These are phyloP conservation scores for Fratercula arctica DNA, from an alignment of 2,797 vertebrate genomes.

Conservation along the genomic window DNA sequence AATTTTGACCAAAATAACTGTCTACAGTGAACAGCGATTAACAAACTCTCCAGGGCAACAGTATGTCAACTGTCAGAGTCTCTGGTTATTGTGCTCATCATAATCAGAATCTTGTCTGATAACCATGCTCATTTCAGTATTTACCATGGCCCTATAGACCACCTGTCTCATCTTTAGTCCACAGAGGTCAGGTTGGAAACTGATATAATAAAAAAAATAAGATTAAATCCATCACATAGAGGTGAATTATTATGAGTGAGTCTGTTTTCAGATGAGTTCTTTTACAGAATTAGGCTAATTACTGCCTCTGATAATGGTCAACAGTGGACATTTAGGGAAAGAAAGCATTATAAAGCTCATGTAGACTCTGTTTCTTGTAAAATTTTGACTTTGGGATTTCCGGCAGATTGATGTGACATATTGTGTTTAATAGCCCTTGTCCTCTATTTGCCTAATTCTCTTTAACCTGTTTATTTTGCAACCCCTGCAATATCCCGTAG, in stretches of 20 bases:
- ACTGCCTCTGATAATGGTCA: not conserved
- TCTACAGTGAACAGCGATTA: not conserved
- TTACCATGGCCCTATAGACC: not conserved
- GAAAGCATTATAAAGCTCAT: not conserved
- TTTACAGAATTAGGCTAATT: not conserved
- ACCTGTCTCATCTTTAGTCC: not conserved
- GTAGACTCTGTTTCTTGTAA: not conserved
- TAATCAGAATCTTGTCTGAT: not conserved
- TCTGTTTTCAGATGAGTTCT: not conserved
- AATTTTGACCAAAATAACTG: not conserved
- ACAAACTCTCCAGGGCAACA: not conserved
- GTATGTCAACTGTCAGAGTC: not conserved
- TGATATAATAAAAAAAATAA: not conserved
- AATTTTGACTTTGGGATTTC: not conserved
- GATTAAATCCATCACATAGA: not conserved
- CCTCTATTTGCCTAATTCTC: not conserved
- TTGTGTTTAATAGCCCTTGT: not conserved
- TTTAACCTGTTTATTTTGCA: not conserved
- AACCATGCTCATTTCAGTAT: not conserved
- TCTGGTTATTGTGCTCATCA: not conserved
- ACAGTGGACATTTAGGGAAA: not conserved
- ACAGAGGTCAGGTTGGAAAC: not conserved
- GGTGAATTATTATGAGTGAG: not conserved
- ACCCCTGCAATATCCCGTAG: not conserved
- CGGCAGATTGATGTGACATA: not conserved